These are phyloP conservation scores for Nasonovia ribisnigri DNA, from an alignment of 2,888 invertebrate species.

Conservation along the genomic window DNA sequence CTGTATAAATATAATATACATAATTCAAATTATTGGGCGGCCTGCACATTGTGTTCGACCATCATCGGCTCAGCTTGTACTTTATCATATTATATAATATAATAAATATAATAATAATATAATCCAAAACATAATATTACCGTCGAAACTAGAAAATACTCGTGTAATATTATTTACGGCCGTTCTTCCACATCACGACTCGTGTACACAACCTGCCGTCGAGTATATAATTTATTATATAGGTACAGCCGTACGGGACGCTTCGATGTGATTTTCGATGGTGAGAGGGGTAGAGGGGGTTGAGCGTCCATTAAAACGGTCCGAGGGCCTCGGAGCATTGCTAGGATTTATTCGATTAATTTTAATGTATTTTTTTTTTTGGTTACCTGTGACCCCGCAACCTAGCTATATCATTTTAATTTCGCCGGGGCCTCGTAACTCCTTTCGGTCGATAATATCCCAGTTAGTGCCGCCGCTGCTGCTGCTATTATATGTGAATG, in stretches of 20 bases:
- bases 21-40: neutral
- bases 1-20: neutral
- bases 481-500: neutral
- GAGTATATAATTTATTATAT: neutral
- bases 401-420: neutral
- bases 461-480: neutral
- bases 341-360: slow-evolving; percentile 8
- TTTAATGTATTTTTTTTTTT: neutral
- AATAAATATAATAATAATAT: neutral
- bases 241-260: neutral
- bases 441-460: neutral
- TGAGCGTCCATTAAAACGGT: neutral
- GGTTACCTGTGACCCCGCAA: neutral
- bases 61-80: neutral
- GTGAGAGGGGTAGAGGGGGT: neutral
- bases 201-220: neutral
- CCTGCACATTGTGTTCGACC: neutral
- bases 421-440: neutral
- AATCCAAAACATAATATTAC: neutral
- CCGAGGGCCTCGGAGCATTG: neutral
- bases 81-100: neutral
- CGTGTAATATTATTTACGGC: neutral
- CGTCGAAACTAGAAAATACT: neutral
- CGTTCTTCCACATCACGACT: neutral
- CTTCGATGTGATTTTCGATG: neutral